A percentile compares a stretch with the other conserved stretches of the same genome.
These are phyloP conservation scores for Micromys minutus DNA, from an alignment of 2,113 vertebrate genomes.

Conservation along the genomic window DNA sequence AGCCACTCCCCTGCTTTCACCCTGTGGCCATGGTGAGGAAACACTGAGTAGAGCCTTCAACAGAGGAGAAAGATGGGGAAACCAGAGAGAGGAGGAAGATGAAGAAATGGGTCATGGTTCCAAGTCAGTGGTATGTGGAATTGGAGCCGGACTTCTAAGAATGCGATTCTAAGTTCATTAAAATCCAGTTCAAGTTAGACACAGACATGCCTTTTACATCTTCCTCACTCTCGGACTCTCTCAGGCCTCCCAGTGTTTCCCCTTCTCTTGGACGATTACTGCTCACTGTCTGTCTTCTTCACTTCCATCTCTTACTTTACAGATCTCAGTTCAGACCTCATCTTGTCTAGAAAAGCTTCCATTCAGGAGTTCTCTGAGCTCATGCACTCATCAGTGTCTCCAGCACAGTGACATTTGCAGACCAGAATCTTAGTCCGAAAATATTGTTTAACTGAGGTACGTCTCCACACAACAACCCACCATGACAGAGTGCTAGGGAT, in stretches of 20 bases:
- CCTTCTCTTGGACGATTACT: background rate
- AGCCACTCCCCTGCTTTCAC: background rate
- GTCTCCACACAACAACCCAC: background rate
- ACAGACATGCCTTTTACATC: background rate
- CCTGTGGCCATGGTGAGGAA: background rate
- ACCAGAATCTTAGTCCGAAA: background rate
- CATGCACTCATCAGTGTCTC: too few relatives aligned
- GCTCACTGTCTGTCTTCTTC: background rate
- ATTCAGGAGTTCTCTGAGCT: background rate
- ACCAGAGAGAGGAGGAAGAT: background rate
- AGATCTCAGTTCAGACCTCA: background rate
- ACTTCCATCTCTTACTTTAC: background rate
- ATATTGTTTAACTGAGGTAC: background rate
- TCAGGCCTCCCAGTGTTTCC: background rate
- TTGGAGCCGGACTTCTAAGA: background rate
- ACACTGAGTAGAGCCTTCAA: background rate
- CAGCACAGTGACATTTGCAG: background rate
- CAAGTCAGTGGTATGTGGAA: background rate
- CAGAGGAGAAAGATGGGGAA: background rate
- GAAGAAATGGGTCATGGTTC: background rate
- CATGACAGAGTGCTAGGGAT: background rate
- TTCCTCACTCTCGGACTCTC: background rate
- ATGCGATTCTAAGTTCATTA: background rate
- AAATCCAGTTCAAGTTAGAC: background rate
- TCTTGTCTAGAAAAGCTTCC: background rate